These are phyloP conservation scores for Anguilla japonica DNA, from an alignment of 2,113 vertebrate species.

Conservation along the genomic window DNA sequence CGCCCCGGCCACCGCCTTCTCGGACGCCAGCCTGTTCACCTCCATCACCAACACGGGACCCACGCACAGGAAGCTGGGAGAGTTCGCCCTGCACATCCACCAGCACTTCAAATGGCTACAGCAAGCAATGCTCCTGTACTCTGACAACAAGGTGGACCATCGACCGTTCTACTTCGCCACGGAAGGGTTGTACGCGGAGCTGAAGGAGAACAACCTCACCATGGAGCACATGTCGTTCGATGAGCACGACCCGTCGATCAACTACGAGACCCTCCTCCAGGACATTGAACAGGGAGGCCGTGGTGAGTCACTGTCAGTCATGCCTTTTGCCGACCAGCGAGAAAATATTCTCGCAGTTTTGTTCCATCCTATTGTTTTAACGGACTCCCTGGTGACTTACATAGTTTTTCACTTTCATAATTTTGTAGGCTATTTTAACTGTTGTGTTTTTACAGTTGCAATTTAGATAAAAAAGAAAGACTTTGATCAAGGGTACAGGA, in stretches of 20 bases:
- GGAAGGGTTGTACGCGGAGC: constrained; percentile 80
- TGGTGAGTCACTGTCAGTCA: constrained; percentile 61
- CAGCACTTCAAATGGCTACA: constrained; percentile 79
- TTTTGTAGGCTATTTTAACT: background rate
- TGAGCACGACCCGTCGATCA: constrained; percentile 62
- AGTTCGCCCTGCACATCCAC: constrained; percentile 77
- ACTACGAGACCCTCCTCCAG: constrained; percentile 72
- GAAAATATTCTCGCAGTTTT: background rate
- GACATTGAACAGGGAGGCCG: constrained; percentile 72
- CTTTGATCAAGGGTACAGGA: constrained; percentile 4
- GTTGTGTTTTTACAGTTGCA: background rate
- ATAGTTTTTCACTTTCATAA: background rate
- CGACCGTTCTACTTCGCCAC: constrained; percentile 81
- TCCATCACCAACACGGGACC: constrained; percentile 85
- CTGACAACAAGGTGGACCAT: constrained; percentile 73
- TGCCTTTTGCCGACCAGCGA: background rate
- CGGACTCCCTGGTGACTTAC: background rate
- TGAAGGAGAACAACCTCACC: constrained; percentile 73
- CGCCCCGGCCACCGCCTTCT: constrained; percentile 79
- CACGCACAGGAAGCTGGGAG: constrained; percentile 85
- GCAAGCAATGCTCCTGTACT: constrained; percentile 79
- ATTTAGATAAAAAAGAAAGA: background rate
- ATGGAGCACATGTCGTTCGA: constrained; percentile 70
- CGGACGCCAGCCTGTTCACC: constrained; percentile 56
- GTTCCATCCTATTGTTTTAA: background rate